A percentile compares a stretch with the other conserved stretches of the same genome.
These are phyloP conservation scores for Cheilosia variabilis DNA, from an alignment of 2,888 invertebrate genomes.

Conservation along the genomic window DNA sequence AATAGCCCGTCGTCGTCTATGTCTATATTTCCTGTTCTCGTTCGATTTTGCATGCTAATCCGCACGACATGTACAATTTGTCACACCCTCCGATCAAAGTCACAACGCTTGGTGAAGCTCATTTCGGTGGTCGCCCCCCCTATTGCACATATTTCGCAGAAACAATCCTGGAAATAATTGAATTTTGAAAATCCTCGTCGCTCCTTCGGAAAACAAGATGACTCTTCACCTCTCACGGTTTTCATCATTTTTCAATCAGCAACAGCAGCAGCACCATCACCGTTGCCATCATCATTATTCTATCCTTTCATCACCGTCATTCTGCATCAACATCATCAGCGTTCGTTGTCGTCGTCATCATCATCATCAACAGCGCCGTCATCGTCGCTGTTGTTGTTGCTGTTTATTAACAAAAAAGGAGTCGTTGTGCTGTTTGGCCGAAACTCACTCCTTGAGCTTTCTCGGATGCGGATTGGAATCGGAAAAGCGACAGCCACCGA, in stretches of 20 bases:
- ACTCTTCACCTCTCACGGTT: constrained; percentile 73
- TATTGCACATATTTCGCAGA: constrained; percentile 7
- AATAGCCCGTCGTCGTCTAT: background rate
- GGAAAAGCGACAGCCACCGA: constrained; percentile 62
- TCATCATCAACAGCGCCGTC: constrained; percentile 16
- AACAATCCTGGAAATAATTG: constrained; percentile 55
- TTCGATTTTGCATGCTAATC: constrained; percentile 52
- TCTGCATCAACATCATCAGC: constrained; percentile 64
- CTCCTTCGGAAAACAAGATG: constrained; percentile 47
- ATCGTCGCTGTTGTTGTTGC: constrained; percentile 16
- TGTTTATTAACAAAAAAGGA: constrained; percentile 42
- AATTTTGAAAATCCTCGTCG: constrained; percentile 60
- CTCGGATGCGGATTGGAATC: constrained; percentile 52
- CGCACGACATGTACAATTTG: constrained; percentile 15
- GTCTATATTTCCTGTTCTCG: constrained; percentile 18
- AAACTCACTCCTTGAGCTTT: constrained; percentile 71
- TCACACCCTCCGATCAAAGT: constrained; percentile 24
- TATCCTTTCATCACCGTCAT: constrained; percentile 73
- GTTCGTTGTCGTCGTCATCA: constrained; percentile 42
- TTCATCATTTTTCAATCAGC: constrained; percentile 74
- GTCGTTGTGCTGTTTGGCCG: constrained; percentile 25
- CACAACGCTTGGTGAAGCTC: background rate
- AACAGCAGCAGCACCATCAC: constrained; percentile 13
- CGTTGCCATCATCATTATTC: constrained; percentile 70
- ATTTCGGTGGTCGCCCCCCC: constrained; percentile 16